Evolutionary conservation across 2,888 invertebrate genomes (phyloP), one percentile per base, ranked within the genome.

Genomic region (Tachystola acroxantha): DNA sequence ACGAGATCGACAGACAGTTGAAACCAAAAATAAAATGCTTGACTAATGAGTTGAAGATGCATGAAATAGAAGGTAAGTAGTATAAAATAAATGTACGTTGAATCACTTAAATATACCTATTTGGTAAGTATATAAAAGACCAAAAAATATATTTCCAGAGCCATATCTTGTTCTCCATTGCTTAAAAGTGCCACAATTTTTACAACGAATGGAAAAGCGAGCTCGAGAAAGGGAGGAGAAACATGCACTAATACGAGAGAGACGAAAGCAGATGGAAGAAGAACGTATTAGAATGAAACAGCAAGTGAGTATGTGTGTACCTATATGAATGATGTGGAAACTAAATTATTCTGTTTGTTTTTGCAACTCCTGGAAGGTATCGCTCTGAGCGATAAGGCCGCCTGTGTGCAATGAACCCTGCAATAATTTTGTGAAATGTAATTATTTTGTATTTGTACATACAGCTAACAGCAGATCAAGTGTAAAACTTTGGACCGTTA

Each of bases 201-300:
- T 94, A 29, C 88, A 90, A 62, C 88, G 91, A 63, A 93, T 94
- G 92, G 92, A 94, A 56, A 90, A 91, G 38, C 88, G 93, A 41
- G 93, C 93, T 0, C 68, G 91, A 26, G 91, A 92, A 47, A 82
- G 94, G 25, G 91, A 88, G 54, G 86, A 88, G 48, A 87, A 85
- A 51, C 84, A 87, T 45, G 86, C 85, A 1, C 62, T 84, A 39
- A 87, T 86, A 45, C 66, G 82, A 10, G 88, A 88, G 48, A 64
- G 87, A 47, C 69, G 86, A 36, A 63, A 64, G 28, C 88, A 88
- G 53, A 78, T 86, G 66, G 88, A 88, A 57, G 80, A 86, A 62
- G 87, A 87, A 45, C 66, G 79, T 9, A 63, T 80, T 25, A 64
- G 76, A 55, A 39, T 81, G 12, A 88, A 87, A 52, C 82, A 85